A percentile compares a stretch with the other conserved stretches of the same genome.
Evolutionary conservation across 1,140 invertebrate genomes (phyloP).

Genomic region (Drosophila ambigua): DNA sequence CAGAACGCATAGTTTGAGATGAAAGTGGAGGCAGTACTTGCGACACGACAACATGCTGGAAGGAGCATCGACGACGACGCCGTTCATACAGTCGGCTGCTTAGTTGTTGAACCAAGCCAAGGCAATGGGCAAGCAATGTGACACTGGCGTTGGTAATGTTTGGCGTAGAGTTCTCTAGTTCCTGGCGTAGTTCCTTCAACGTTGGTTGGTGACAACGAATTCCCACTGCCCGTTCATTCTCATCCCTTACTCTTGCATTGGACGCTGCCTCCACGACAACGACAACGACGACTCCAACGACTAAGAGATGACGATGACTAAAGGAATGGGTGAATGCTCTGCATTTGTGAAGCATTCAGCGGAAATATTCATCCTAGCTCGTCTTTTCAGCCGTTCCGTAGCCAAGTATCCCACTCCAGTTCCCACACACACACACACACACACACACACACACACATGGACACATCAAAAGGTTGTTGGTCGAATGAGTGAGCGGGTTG

Average conservation of each 20-base stretch:
- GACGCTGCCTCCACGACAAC: slow-evolving; percentile 24
- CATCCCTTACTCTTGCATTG: slow-evolving; percentile 12
- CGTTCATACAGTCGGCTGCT: slow-evolving; percentile 44
- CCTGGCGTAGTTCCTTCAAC: slow-evolving; percentile 38
- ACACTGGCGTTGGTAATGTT: slow-evolving; percentile 28
- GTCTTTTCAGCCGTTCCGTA: slow-evolving; percentile 65
- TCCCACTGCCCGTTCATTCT: slow-evolving; percentile 67
- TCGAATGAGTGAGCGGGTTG: slow-evolving; percentile 55
- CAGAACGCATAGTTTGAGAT: slow-evolving; percentile 41
- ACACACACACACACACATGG: slow-evolving; percentile 32
- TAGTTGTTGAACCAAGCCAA: slow-evolving; percentile 29
- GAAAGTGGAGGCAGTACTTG: slow-evolving; percentile 31
- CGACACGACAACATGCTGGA: slow-evolving; percentile 26
- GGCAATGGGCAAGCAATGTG: slow-evolving; percentile 16
- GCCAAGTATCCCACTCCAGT: slow-evolving; percentile 39
- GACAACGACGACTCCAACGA: slow-evolving; percentile 56
- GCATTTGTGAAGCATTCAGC: slow-evolving; percentile 78
- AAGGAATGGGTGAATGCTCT: slow-evolving; percentile 79
- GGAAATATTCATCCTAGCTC: slow-evolving; percentile 78
- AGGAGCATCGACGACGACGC: slow-evolving; percentile 29
- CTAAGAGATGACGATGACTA: slow-evolving; percentile 74
- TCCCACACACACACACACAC: slow-evolving; percentile 13
- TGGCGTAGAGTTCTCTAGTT: slow-evolving; percentile 57
- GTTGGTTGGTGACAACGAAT: slow-evolving; percentile 60
- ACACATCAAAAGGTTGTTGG: slow-evolving; percentile 73